Percentiles rank a stretch among this genome's conserved stretches.
phyloP scores from a whole-genome alignment of 2,113 vertebrate species.

The Lampris megalopsis region DNA sequence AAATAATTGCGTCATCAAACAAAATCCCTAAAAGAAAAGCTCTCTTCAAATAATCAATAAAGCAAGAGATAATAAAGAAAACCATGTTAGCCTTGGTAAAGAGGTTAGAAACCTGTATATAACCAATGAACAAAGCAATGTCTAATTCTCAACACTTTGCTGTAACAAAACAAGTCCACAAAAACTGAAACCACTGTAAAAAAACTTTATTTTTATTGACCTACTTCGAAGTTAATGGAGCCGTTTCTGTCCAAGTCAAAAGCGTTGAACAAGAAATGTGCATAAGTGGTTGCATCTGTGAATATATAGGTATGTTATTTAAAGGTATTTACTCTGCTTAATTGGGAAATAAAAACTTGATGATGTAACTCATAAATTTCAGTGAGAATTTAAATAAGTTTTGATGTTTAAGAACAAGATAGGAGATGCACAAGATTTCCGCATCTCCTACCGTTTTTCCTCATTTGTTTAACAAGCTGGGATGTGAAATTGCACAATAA shows the following conservation, averaged over 20 bases:
- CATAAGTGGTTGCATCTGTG: conserved; percentile 87
- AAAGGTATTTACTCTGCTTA: background rate
- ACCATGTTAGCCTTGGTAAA: background rate
- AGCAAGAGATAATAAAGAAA: background rate
- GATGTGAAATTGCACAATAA: background rate
- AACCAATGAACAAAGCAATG: background rate
- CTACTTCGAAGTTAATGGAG: conserved; percentile 70
- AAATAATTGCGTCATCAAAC: conserved; percentile 11
- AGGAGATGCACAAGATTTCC: too few relatives aligned
- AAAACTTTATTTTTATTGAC: background rate
- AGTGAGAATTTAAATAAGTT: too few relatives aligned
- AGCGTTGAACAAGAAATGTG: conserved; percentile 89
- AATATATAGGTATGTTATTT: background rate
- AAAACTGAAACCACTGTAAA: background rate
- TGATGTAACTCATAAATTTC: too few relatives aligned
- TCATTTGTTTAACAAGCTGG: too few relatives aligned
- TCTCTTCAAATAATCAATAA: background rate
- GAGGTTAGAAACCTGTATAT: too few relatives aligned
- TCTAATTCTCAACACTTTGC: background rate
- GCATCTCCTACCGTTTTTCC: too few relatives aligned
- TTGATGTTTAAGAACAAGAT: too few relatives aligned
- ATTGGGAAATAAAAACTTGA: background rate
- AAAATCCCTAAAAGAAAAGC: background rate
- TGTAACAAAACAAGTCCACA: too few relatives aligned
- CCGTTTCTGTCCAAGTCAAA: conserved; percentile 83